Evolutionary conservation across 2,113 vertebrate genomes (phyloP), one percentile per base, ranked within the genome.

Genomic region (Lepus americanus): DNA sequence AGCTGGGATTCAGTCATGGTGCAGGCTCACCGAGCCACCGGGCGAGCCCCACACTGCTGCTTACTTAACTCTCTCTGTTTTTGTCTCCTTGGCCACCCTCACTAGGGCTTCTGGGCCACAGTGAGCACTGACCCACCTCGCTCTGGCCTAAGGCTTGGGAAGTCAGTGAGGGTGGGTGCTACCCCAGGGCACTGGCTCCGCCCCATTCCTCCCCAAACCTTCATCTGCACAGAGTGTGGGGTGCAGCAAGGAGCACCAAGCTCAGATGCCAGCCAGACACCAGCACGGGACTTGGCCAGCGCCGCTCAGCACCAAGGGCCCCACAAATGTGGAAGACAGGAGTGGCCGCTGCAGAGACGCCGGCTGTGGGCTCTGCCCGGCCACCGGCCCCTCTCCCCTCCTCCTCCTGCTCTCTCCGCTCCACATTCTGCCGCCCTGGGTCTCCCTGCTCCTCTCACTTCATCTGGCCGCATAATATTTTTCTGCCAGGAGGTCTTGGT

Each of bases 111-210:
- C 31, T 10, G 10, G 69, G 78, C 44, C 63, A 73, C 44, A 39
- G 22, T n/a, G 33, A 53, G 63, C 6, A 9, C 11, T 0, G 3
- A 22, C 33, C 82, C 61, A 17, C 51, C 14, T 3, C 2, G 53
- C 36, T 51, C 20, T 20, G 20, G 29, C n/a, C 73, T 85, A 4
- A 6, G 39, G 31, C 31, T 33, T 14, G 23, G 67, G n/a, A 23
- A 51, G 44, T 74, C 3, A 6, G 13, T 20, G 17, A 67, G 36
- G 49, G 17, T 9, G 6, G 27, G 39, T 23, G 49, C n/a, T 22
- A 12, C 7, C 19, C 12, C 33, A 13, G 0, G 12, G 36, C 9
- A 0, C 10, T 31, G 17, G 20, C 49, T 73, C 17, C 2, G 14
- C 3, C 53, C 9, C 12, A 0, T n/a, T 3, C 31, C 49, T 33